Percentiles rank a stretch among this genome's conserved stretches.
phyloP scores from a whole-genome alignment of 2,797 vertebrate species.

The Enteromius afrohamiltoni region DNA sequence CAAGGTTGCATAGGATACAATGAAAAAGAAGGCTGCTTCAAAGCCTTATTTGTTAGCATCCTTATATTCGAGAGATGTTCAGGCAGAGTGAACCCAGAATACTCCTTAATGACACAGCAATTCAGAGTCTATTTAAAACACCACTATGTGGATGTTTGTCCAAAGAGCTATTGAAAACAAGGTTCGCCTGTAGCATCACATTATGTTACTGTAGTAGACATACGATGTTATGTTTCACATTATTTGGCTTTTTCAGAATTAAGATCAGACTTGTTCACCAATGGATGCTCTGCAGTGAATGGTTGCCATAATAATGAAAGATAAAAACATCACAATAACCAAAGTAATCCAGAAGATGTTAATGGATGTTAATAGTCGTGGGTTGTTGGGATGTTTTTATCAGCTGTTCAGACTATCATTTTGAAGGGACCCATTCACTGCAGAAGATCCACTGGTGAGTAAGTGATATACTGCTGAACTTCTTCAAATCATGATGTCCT shows the following conservation, averaged over 20 bases:
- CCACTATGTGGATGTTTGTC: not conserved
- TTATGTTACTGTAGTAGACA: not conserved
- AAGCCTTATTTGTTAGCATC: not conserved
- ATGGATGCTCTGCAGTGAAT: not conserved
- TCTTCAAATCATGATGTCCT: too few species aligned
- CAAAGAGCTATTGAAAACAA: not conserved
- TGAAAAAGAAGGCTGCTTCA: not conserved
- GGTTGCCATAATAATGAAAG: not conserved
- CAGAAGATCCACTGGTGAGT: not conserved
- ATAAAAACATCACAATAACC: too few species aligned
- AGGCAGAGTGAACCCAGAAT: not conserved
- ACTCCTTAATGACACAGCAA: constrained; percentile 15
- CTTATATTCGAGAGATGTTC: not conserved
- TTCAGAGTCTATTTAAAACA: constrained; percentile 6
- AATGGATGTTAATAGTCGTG: not conserved
- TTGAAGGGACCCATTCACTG: not conserved
- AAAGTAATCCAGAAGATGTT: not conserved
- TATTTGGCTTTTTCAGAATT: not conserved
- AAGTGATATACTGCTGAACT: not conserved
- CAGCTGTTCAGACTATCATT: not conserved
- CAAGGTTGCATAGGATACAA: not conserved
- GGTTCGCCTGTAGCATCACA: not conserved
- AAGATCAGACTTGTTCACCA: not conserved
- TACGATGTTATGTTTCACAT: not conserved
- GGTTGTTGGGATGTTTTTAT: not conserved